Percentiles rank a stretch among this genome's conserved stretches.
Conservation (phyloP, 2,113 vertebrate genomes). For the Myotis brandtii region DNA sequence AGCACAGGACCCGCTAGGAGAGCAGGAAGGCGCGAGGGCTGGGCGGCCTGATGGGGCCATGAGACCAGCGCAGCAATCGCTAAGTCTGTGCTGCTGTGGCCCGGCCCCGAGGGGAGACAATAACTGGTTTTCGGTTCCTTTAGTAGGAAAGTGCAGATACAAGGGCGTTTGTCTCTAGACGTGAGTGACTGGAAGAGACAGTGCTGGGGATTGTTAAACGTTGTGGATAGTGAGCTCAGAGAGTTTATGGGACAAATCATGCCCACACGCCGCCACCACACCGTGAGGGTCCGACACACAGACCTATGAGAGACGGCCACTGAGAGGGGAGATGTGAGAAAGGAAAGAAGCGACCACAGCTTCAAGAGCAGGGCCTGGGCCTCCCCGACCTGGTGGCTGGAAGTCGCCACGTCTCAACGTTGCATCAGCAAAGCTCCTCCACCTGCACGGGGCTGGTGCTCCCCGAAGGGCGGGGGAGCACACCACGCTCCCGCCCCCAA, state of each 20-base stretch:
- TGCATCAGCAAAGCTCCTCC: not conserved
- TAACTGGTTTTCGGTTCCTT: not conserved
- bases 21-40: not conserved
- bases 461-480: not conserved
- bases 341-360: not conserved
- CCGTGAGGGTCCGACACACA: not conserved
- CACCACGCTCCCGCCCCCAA: not conserved
- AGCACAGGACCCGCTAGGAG: not conserved
- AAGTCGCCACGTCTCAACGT: rapidly evolving
- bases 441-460: not conserved
- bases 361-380: not conserved
- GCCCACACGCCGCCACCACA: not conserved
- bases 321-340: not conserved
- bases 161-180: not conserved
- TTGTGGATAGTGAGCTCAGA: not conserved
- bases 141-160: not conserved
- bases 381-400: rapidly evolving
- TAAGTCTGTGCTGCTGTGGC: not conserved
- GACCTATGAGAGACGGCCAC: not conserved
- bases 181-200: not conserved
- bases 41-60: not conserved
- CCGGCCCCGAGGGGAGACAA: not conserved
- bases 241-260: not conserved
- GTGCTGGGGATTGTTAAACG: not conserved
- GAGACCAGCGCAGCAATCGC: not conserved